Base-by-base conservation (phyloP, 2,797 vertebrate species). In the Clarias platycephalus region DNA sequence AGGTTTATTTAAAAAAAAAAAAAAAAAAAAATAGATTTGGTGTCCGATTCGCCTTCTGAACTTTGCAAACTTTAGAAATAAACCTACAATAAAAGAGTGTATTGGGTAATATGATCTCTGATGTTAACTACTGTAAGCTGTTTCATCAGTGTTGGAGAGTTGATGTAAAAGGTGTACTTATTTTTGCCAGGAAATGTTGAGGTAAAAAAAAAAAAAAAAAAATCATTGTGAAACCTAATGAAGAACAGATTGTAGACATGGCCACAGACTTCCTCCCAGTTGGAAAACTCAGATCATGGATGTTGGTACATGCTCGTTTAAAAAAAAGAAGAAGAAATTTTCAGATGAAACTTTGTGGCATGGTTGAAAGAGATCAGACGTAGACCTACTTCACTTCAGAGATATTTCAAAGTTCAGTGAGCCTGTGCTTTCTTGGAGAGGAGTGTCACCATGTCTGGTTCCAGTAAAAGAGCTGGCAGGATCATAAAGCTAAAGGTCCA, bases 391-490 rank as follows among this genome's bases (percentile, higher is more conserved):
- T 44, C 81, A 83, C 58, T 55, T 80, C 57, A 80, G 34, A 66
- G 67, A 72, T 22, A 16, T 79, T 71, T 82, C 28, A 70, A 37
- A 68, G 72, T 76, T 81, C 37, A 70, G 24, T 70, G 66, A 64
- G 74, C 40, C 72, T 78, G 40, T 77, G 49, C 26, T n/a, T 82
- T 64, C 58, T 40, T 71, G 60, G 31, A 84, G 67, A 84, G 40
- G 58, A 84, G 24, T 74, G 66, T 79, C 67, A 80, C 75, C 68
- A 53, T 81, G 68, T 85, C 83, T 80, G 77, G 67, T 55, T 81
- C 58, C 68, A 72, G 85, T 83, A n/a, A 83, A 78, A 53, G 77
- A 85, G 60, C 80, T 83, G 85, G 67, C 81, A 79, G 78, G 40
- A 85, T 81, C 78, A 76, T 74, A 82, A 83, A 82, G 58, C 58